A percentile compares a stretch with the other conserved stretches of the same genome.
Conservation (phyloP, 2,888 invertebrate genomes). For the Nephrotoma guestfalica region DNA sequence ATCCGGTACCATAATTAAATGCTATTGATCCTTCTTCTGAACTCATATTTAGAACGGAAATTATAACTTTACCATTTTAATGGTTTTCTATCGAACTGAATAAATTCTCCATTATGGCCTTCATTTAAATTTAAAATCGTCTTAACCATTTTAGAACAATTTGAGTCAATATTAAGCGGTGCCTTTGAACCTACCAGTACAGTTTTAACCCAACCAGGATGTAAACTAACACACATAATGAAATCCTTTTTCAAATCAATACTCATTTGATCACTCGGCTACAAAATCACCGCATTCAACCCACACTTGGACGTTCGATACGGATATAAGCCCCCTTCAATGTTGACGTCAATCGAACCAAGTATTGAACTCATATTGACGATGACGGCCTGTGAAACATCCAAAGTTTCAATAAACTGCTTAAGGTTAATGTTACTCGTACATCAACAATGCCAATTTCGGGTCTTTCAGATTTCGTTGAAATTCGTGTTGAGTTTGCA, state of each 20-base stretch:
- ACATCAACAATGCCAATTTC: no score
- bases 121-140: constrained; percentile 48
- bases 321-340: constrained; percentile 65
- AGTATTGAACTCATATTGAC: constrained; percentile 73
- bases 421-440: no score
- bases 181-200: constrained; percentile 77
- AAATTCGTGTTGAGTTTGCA: no score
- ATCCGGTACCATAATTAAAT: constrained; percentile 31
- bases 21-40: constrained; percentile 60
- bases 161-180: constrained; percentile 52
- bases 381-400: constrained; percentile 51
- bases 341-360: constrained; percentile 63
- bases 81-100: constrained; percentile 60
- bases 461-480: no score
- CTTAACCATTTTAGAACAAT: constrained; percentile 48
- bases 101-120: constrained; percentile 57
- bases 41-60: constrained; percentile 61
- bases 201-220: constrained; percentile 88
- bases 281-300: constrained; percentile 73
- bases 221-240: constrained; percentile 59
- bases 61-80: constrained; percentile 48
- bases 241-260: constrained; percentile 59
- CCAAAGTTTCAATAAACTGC: no score
- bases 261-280: no score
- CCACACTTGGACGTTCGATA: constrained; percentile 81